Evolutionary conservation across 2,888 invertebrate species (phyloP).

Genomic region (Drosophila nr. fundita): DNA sequence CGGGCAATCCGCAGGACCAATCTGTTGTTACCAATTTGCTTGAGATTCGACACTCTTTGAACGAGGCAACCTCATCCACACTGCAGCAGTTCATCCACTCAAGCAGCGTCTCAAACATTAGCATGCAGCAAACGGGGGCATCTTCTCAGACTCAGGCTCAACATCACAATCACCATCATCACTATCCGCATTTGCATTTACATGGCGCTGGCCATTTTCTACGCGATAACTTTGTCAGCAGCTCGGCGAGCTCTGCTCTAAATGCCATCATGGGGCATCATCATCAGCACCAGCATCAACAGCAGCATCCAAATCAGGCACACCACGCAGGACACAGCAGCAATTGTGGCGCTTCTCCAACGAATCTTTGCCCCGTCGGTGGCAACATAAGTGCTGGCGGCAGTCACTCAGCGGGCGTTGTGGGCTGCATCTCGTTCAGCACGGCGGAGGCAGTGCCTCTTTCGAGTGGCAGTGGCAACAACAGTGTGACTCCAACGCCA

Average conservation of each 20-base stretch:
- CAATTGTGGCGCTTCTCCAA: constrained; percentile 49
- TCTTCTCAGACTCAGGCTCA: constrained; percentile 26
- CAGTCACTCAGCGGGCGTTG: constrained; percentile 83
- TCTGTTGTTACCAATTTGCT: constrained; percentile 82
- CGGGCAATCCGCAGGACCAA: constrained; percentile 76
- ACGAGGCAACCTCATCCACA: constrained; percentile 81
- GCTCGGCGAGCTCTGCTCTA: constrained; percentile 82
- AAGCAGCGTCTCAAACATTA: constrained; percentile 72
- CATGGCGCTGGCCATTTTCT: constrained; percentile 82
- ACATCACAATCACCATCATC: constrained; percentile 61
- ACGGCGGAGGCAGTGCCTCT: constrained; percentile 42
- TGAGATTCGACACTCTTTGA: constrained; percentile 83
- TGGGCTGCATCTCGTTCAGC: constrained; percentile 79
- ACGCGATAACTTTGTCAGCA: constrained; percentile 82
- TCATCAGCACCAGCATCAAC: constrained; percentile 45
- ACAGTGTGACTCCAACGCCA: constrained; percentile 88
- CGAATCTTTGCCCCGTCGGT: constrained; percentile 26
- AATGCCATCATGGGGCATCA: constrained; percentile 83
- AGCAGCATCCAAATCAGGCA: constrained; percentile 43
- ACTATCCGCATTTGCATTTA: constrained; percentile 81
- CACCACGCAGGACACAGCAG: constrained; percentile 26
- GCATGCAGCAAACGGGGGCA: constrained; percentile 46
- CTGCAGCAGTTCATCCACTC: constrained; percentile 74
- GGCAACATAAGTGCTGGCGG: constrained; percentile 83
- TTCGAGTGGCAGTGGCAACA: constrained; percentile 48